A percentile compares a stretch with the other conserved stretches of the same genome.
Evolutionary conservation across 2,113 vertebrate species (phyloP).

Genomic region (Strigops habroptila): DNA sequence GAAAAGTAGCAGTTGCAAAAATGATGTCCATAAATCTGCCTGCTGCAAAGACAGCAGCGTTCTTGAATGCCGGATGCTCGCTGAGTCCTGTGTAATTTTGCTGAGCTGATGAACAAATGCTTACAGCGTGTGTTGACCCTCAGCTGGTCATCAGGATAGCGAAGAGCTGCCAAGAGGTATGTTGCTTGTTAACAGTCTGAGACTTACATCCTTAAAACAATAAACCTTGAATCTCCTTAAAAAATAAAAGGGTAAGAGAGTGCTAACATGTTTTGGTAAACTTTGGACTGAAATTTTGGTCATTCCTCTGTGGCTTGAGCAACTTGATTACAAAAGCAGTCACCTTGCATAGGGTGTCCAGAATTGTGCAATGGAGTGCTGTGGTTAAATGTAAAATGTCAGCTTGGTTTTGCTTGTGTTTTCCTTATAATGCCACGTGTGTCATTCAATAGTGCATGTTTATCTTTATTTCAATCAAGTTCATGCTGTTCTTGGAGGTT

Average conservation of each 20-base stretch:
- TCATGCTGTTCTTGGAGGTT: background rate
- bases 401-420: background rate
- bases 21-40: background rate
- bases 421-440: background rate
- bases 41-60: background rate
- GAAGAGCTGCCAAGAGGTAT: background rate
- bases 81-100: background rate
- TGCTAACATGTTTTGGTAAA: background rate
- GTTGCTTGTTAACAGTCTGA: background rate
- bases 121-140: background rate
- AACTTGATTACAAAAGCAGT: background rate
- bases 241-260: background rate
- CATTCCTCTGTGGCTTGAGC: background rate
- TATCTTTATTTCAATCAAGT: background rate
- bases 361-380: background rate
- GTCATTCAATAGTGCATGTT: background rate
- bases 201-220: background rate
- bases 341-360: background rate
- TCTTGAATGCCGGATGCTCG: background rate
- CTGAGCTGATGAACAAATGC: background rate
- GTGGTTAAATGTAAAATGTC: background rate
- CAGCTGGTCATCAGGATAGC: background rate
- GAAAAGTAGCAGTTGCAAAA: background rate
- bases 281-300: conserved; percentile 4
- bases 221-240: background rate